Base-by-base conservation (phyloP, 2,888 invertebrate genomes). In the Dorcus hopei region DNA sequence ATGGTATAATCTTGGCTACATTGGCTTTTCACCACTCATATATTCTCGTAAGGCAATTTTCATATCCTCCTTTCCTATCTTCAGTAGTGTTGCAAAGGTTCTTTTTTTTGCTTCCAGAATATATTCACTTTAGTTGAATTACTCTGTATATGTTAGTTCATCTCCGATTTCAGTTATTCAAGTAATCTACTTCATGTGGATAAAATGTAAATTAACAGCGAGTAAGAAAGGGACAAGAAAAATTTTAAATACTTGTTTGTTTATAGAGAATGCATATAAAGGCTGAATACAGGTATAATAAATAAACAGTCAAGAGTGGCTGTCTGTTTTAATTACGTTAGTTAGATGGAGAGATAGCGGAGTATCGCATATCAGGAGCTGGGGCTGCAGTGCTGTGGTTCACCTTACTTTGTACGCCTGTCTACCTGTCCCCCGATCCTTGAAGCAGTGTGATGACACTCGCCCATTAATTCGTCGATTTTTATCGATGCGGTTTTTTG, bases 241-340 rank as follows among this genome's bases (percentile, higher is more conserved):
- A 59, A 49, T 45, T 43, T 58, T 59, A 61, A 65, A 66, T 62
- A 59, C 64, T 61, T 61, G 66, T 68, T 68, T 68, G 66, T 68
- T 65, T 66, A 65, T 65, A 64, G 62, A 62, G 68, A 68, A 68
- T 66, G 64, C 63, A 59, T 63, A 66, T 68, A 68, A 68, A 33
- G 64, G 65, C 64, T 61, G 62, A 55, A 66, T 64, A 59, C 70
- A 68, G 68, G 70, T 68, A 70, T 72, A 73, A 74, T 74, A 74
- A 74, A 74, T 73, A 73, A 73, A 68, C 65, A 65, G 68, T 66
- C 69, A 69, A 68, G 70, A 72, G 73, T 73, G 70, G 72, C 74
- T 72, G 76, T 75, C 76, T 68, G 70, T 73, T 77, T 77, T 77
- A 77, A 77, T 77, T 77, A 77, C 75, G 72, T 72, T 74, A 71